Base-by-base conservation (phyloP, 2,113 vertebrate species). In the Zapornia atra region DNA sequence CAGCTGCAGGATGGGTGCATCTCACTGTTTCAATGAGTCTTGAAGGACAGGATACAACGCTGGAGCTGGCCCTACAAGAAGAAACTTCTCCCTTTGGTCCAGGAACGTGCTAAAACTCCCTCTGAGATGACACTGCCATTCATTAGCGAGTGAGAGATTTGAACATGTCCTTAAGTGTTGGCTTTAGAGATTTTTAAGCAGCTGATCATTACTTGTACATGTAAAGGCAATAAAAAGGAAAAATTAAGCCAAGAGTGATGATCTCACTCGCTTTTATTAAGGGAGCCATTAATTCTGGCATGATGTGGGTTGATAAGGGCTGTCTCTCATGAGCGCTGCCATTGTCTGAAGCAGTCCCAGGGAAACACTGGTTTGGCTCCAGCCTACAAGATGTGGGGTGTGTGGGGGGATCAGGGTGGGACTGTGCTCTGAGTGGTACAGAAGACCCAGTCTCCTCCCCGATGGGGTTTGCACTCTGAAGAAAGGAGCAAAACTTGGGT, bases 221-320 rank as follows among this genome's bases (percentile, higher is more conserved):
- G 84, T 89, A 82, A 93, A 96, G 65, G 87, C 87, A 94, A 90
- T 95, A 88, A 94, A 96, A 88, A 90, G 90, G 92, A 81, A 83
- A 81, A 93, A 93, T 83, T 93, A 92, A 72, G 82, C 69, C 79
- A 94, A 86, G 94, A 95, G 80, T 82, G 96, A 94, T 97, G 96
- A 93, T 83, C 90, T 96, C 88, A 96, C 82, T 83, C 8, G 1
- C 64, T 94, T 93, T 94, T 93, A 93, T 94, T 84, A 90, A 91
- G 69, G 53, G 56, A 93, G 69, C 34, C 76, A 86, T 97, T 94
- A 95, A 95, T 93, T 86, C 90, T 81, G 72, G 48, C 1, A 1
- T 40, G 92, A 82, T 75, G 48, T 60, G 82, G 76, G 82, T 60
- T 93, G 92, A 84, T 92, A 60, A 84, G 78, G 63, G 46, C 42